A percentile compares a stretch with the other conserved stretches of the same genome.
Conservation (phyloP, 2,113 vertebrate genomes). For the Ginglymostoma cirratum region DNA sequence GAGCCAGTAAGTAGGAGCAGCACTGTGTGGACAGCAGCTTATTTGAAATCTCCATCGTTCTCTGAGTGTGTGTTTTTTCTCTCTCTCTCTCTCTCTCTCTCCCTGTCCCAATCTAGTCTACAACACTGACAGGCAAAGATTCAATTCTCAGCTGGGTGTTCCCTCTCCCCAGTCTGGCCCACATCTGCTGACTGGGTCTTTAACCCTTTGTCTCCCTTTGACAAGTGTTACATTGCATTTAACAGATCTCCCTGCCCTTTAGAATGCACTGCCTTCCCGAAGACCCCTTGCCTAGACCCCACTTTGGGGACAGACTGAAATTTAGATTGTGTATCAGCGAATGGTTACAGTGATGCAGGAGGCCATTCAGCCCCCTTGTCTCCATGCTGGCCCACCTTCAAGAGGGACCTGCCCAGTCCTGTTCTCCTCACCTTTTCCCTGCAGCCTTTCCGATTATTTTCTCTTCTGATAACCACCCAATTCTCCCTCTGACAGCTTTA, state of each 20-base stretch:
- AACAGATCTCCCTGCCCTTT: too few species aligned
- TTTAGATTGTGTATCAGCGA: too few species aligned
- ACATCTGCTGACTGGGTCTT: neutral
- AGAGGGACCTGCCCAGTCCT: too few species aligned
- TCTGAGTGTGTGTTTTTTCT: neutral
- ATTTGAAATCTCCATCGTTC: conserved; percentile 59
- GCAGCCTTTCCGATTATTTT: too few species aligned
- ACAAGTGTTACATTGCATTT: neutral
- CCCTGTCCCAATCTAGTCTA: neutral
- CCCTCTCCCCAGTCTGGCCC: neutral
- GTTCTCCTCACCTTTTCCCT: too few species aligned
- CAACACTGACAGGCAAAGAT: neutral
- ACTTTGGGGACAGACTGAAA: too few species aligned
- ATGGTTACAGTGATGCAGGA: neutral
- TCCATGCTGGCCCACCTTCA: neutral
- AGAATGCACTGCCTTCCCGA: too few species aligned
- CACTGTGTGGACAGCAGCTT: conserved; percentile 61
- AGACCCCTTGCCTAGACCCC: too few species aligned
- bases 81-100: too few species aligned
- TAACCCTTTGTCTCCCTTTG: neutral
- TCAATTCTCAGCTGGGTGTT: neutral
- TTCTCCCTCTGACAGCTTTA: too few species aligned
- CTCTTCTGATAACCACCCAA: too few species aligned
- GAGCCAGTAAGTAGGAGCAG: conserved; percentile 55
- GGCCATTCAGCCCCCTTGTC: neutral